phyloP scores from a whole-genome alignment of 1,140 invertebrate species.

The Aphidius ervi region DNA sequence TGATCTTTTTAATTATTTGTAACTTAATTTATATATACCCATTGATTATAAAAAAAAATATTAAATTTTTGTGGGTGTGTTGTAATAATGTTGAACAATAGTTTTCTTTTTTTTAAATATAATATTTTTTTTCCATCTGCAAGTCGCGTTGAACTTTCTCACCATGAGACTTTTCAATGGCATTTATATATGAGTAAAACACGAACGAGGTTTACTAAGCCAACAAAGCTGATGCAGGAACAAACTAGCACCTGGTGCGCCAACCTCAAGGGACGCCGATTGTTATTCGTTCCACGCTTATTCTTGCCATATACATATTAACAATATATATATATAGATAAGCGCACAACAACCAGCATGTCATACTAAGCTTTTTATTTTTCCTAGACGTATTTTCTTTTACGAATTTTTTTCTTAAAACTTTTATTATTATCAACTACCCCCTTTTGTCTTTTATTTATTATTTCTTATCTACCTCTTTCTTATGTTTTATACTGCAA shows the following conservation, averaged over 20 bases:
- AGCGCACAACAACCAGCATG: constrained; percentile 10
- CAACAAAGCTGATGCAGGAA: constrained; percentile 36
- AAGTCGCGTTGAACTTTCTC: neutral
- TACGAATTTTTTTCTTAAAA: too few relatives aligned
- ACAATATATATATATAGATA: neutral
- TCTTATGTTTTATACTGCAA: too few relatives aligned
- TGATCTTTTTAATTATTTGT: too few relatives aligned
- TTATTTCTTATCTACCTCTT: too few relatives aligned
- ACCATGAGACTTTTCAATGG: neutral
- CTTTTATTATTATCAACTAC: too few relatives aligned
- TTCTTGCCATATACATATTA: constrained; percentile 24
- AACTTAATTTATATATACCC: too few relatives aligned
- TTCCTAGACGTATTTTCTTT: too few relatives aligned
- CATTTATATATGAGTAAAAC: constrained; percentile 8
- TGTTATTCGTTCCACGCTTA: constrained; percentile 46
- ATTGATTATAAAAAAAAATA: too few relatives aligned
- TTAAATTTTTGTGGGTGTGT: too few relatives aligned
- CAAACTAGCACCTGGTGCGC: constrained; percentile 50
- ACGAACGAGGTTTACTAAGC: constrained; percentile 39
- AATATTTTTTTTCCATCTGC: constrained; percentile 9
- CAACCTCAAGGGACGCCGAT: constrained; percentile 45
- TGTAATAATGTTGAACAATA: too few relatives aligned
- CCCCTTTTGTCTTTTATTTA: too few relatives aligned
- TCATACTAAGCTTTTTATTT: constrained; percentile 21
- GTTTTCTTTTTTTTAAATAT: too few relatives aligned